phyloP scores from a whole-genome alignment of 2,888 invertebrate species.

The Aphelenchoides bicaudatus region DNA sequence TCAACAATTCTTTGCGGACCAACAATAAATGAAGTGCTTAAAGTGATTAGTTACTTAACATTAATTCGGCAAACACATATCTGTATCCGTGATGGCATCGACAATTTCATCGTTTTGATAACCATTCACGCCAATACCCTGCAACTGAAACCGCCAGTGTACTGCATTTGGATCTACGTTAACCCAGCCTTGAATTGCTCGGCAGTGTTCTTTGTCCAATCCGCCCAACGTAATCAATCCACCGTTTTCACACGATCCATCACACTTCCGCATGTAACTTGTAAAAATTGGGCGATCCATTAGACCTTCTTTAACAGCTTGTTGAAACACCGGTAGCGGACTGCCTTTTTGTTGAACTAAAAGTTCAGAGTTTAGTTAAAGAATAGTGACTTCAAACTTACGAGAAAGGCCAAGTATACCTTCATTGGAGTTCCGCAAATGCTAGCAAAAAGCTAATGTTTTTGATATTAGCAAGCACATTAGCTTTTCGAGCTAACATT shows the following conservation, averaged over 20 bases:
- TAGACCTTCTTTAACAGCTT: constrained; percentile 4
- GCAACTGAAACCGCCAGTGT: constrained; percentile 9
- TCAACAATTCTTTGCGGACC: neutral
- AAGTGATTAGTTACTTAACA: neutral
- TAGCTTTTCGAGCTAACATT: no score
- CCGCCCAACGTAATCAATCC: constrained; percentile 20
- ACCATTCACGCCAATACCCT: neutral
- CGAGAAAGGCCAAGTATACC: constrained; percentile 5
- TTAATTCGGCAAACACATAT: neutral
- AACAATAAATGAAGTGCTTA: constrained; percentile 12
- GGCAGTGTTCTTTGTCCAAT: constrained; percentile 13
- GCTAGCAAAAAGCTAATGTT: no score
- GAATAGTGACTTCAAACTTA: no score
- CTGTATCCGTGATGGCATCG: constrained; percentile 5
- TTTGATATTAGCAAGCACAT: no score
- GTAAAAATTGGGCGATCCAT: constrained; percentile 18
- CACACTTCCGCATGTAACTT: neutral
- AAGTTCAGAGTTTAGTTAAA: constrained; percentile 1
- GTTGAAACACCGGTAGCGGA: constrained; percentile 6
- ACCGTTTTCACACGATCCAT: constrained; percentile 16
- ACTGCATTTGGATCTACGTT: neutral
- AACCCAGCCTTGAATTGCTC: constrained; percentile 1
- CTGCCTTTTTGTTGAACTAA: constrained; percentile 24
- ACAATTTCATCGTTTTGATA: neutral
- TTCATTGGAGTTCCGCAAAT: constrained; percentile 11